A percentile compares a stretch with the other conserved stretches of the same genome.
Conservation (phyloP, 2,797 vertebrate species). For the Acrossocheilus wenchowensis region DNA sequence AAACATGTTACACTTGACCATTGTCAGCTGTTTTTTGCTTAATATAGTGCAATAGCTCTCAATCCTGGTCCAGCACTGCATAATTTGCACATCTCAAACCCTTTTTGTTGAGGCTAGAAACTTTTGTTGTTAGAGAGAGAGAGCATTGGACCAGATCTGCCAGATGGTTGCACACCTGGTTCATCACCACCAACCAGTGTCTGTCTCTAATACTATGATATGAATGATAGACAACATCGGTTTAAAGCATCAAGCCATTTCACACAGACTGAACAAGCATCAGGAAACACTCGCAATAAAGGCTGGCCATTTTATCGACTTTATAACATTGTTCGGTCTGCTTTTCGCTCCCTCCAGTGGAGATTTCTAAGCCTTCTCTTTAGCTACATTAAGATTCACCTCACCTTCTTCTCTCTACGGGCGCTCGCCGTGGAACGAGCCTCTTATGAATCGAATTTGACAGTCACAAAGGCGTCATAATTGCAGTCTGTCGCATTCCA, state of each 20-base stretch:
- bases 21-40: not conserved
- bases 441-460: constrained; percentile 70
- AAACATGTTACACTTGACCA: not conserved
- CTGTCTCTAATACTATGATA: constrained; percentile 22
- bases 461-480: constrained; percentile 81
- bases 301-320: not conserved
- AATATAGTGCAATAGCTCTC: not conserved
- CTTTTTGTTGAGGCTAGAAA: not conserved
- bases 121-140: not conserved
- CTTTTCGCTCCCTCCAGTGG: not conserved
- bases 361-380: not conserved
- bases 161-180: constrained; percentile 61
- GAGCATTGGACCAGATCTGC: not conserved
- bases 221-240: not conserved
- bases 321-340: not conserved
- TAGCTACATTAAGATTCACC: constrained; percentile 46
- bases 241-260: not conserved
- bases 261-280: not conserved
- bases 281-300: not conserved
- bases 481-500: constrained; percentile 80
- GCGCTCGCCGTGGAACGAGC: constrained; percentile 31
- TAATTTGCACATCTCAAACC: not conserved
- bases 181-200: constrained; percentile 23
- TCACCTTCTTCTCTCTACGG: constrained; percentile 26
- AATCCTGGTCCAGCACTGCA: not conserved